phyloP scores from a whole-genome alignment of 2,888 invertebrate genomes.

The Sinhomidia bicolor region DNA sequence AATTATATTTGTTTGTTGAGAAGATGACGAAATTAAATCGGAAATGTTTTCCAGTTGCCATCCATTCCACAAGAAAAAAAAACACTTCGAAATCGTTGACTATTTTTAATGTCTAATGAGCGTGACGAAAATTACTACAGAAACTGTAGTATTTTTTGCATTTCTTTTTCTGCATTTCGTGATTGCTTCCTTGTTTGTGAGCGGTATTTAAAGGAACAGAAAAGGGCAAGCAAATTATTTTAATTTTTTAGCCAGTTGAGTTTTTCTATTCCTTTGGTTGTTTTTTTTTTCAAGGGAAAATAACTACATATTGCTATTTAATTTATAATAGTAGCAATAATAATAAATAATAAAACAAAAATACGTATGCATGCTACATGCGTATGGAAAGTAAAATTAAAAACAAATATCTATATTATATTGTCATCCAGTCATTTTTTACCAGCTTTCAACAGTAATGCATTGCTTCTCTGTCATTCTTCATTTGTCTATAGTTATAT shows the following conservation, averaged over 20 bases:
- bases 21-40: not conserved
- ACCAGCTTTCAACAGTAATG: no score
- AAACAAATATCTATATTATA: constrained; percentile 1
- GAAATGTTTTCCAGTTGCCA: constrained; percentile 38
- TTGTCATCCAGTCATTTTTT: no score
- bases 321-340: no score
- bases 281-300: constrained; percentile 45
- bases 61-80: constrained; percentile 47
- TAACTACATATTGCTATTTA: no score
- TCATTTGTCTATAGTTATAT: no score
- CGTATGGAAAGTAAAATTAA: constrained; percentile 27
- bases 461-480: no score
- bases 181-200: no score
- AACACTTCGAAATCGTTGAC: constrained; percentile 22
- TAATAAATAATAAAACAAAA: not conserved
- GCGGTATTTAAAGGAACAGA: no score
- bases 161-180: no score
- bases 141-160: no score
- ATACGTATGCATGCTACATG: no score
- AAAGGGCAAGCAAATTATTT: not conserved
- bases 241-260: not conserved
- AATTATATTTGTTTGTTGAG: not conserved
- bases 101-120: constrained; percentile 17
- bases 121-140: constrained; percentile 49
- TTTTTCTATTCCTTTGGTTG: constrained; percentile 50